Conservation (phyloP, 2,113 vertebrate genomes). For the Elanus axillaris region DNA sequence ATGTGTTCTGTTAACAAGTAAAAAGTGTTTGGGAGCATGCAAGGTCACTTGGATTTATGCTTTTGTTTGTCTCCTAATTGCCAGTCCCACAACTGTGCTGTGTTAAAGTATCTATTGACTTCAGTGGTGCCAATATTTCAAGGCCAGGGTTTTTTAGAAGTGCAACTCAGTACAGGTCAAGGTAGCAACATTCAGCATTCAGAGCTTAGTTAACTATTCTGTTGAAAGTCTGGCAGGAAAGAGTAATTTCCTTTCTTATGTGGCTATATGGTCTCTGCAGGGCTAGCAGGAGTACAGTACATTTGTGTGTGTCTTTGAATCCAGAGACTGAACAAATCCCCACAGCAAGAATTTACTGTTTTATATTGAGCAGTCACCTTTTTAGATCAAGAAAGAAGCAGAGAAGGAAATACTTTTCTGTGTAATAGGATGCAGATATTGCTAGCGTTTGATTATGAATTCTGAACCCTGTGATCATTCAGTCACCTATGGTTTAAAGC, state of each 20-base stretch:
- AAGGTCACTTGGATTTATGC: not conserved
- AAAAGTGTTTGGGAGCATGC: not conserved
- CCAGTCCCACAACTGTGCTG: not conserved
- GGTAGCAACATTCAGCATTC: not conserved
- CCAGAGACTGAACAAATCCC: not conserved
- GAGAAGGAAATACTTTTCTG: not conserved
- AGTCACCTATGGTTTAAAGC: not conserved
- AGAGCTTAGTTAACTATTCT: not conserved
- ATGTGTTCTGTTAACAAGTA: not conserved
- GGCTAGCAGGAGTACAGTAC: not conserved
- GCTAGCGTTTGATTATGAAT: not conserved
- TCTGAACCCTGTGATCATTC: not conserved
- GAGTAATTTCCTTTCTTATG: not conserved
- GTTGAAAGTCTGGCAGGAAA: not conserved
- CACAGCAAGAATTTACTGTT: not conserved
- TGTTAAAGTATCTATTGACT: not conserved
- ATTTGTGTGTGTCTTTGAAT: not conserved
- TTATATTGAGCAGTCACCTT: not conserved
- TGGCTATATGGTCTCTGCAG: not conserved
- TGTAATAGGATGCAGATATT: not conserved
- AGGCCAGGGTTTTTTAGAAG: not conserved
- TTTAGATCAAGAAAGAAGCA: not conserved
- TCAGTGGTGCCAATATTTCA: not conserved
- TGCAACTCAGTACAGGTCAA: not conserved
- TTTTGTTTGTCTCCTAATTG: not conserved